Evolutionary conservation across 2,797 vertebrate genomes (phyloP).

Genomic region (Chrosomus eos): DNA sequence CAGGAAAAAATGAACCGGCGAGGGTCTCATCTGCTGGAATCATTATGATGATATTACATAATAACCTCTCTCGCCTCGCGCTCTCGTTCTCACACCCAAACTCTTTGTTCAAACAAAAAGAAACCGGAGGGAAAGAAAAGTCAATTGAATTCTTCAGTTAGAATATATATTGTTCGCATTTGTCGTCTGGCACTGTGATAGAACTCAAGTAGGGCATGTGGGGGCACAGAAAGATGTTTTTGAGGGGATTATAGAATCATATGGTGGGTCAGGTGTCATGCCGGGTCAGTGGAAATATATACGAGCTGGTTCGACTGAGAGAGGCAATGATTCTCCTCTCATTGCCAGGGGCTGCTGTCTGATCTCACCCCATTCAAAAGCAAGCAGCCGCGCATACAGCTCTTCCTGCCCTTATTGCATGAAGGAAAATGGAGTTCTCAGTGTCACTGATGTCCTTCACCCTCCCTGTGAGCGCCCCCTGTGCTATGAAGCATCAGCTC

Average conservation of each 20-base stretch:
- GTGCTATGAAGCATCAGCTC: constrained; percentile 79
- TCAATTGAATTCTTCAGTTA: constrained; percentile 14
- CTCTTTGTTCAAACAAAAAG: not conserved
- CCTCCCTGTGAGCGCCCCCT: constrained; percentile 74
- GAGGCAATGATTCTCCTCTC: constrained; percentile 7
- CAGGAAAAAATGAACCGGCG: constrained; percentile 42
- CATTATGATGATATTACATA: constrained; percentile 61
- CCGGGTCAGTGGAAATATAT: constrained; percentile 37
- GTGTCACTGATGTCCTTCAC: constrained; percentile 60
- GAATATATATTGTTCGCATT: not conserved
- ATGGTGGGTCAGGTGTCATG: constrained; percentile 35
- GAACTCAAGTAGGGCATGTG: not conserved
- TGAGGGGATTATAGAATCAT: not conserved
- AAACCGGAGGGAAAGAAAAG: not conserved
- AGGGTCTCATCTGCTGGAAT: constrained; percentile 51
- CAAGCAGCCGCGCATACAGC: constrained; percentile 28
- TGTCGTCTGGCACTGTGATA: not conserved
- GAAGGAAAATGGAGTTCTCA: constrained; percentile 60
- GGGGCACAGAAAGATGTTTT: constrained; percentile 23
- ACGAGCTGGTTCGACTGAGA: constrained; percentile 14
- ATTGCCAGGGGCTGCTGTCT: constrained; percentile 12
- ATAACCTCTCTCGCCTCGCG: constrained; percentile 9
- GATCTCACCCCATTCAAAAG: constrained; percentile 21
- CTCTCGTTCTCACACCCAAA: constrained; percentile 18
- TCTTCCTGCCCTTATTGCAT: constrained; percentile 65